Percentiles rank a stretch among this genome's conserved stretches.
Evolutionary conservation across 2,113 vertebrate genomes (phyloP).

Genomic region (Gopherus flavomarginatus): DNA sequence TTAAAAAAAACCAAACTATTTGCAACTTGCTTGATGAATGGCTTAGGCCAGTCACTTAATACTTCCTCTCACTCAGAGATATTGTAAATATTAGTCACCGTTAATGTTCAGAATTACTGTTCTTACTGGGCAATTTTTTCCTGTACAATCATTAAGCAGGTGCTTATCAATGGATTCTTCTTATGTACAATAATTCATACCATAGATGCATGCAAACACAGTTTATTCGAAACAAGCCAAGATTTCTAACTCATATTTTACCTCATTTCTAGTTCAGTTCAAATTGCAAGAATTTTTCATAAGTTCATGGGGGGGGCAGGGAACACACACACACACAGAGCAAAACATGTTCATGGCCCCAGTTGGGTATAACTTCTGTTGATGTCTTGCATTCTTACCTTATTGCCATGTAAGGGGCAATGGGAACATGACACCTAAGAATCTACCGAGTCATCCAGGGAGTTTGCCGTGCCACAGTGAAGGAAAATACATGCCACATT

Average conservation of each 20-base stretch:
- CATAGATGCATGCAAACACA: neutral
- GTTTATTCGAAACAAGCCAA: neutral
- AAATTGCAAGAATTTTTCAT: neutral
- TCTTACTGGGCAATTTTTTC: neutral
- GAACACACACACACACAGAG: no score
- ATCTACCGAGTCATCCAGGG: neutral
- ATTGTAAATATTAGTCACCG: neutral
- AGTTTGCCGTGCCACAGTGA: no score
- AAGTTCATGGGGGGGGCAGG: no score
- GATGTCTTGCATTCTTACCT: neutral
- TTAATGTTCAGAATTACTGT: neutral
- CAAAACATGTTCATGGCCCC: neutral
- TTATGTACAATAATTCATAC: neutral
- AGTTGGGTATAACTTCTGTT: neutral
- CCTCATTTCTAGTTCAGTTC: neutral
- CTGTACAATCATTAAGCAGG: neutral
- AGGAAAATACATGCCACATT: neutral
- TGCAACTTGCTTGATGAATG: neutral
- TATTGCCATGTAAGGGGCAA: neutral
- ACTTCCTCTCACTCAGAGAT: neutral
- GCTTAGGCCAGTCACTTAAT: neutral
- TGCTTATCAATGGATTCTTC: neutral
- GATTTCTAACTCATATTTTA: neutral
- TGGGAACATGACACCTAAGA: neutral
- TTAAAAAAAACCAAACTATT: neutral